A percentile compares a stretch with the other conserved stretches of the same genome.
These are phyloP conservation scores for Spondyliosoma cantharus DNA, from an alignment of 2,797 vertebrate genomes.

Conservation along the genomic window DNA sequence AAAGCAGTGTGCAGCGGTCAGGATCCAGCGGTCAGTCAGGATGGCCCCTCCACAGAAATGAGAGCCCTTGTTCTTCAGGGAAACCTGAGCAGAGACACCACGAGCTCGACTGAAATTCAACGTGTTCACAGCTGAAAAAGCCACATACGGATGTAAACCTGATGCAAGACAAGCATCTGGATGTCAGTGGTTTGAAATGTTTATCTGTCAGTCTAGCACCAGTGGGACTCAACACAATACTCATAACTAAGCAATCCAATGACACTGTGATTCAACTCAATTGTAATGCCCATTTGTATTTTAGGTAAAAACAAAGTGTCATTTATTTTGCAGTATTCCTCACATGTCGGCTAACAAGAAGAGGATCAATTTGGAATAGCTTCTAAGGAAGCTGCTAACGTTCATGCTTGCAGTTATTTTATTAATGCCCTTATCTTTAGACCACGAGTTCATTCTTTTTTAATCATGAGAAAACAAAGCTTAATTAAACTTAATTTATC, in stretches of 20 bases:
- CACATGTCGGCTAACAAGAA: neutral
- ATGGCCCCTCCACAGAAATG: constrained; percentile 91
- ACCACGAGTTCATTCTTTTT: too few relatives aligned
- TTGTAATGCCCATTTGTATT: neutral
- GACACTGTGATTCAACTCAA: neutral
- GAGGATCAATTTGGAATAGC: neutral
- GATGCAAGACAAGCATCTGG: neutral
- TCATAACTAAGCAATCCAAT: too few relatives aligned
- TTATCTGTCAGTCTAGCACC: neutral
- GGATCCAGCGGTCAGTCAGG: constrained; percentile 86
- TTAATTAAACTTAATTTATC: too few relatives aligned
- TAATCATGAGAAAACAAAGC: too few relatives aligned
- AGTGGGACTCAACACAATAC: neutral
- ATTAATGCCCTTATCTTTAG: too few relatives aligned
- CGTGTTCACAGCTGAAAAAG: too few relatives aligned
- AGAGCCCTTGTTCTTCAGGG: constrained; percentile 83
- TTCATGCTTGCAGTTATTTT: too few relatives aligned
- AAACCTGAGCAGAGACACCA: constrained; percentile 81
- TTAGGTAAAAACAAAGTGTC: neutral
- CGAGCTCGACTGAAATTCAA: neutral
- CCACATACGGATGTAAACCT: neutral
- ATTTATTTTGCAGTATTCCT: neutral
- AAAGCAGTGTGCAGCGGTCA: constrained; percentile 91
- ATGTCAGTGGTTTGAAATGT: neutral
- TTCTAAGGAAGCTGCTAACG: too few relatives aligned